Percentiles rank a stretch among this genome's conserved stretches.
Evolutionary conservation across 2,113 vertebrate genomes (phyloP).

Genomic region (Fukomys damarensis): DNA sequence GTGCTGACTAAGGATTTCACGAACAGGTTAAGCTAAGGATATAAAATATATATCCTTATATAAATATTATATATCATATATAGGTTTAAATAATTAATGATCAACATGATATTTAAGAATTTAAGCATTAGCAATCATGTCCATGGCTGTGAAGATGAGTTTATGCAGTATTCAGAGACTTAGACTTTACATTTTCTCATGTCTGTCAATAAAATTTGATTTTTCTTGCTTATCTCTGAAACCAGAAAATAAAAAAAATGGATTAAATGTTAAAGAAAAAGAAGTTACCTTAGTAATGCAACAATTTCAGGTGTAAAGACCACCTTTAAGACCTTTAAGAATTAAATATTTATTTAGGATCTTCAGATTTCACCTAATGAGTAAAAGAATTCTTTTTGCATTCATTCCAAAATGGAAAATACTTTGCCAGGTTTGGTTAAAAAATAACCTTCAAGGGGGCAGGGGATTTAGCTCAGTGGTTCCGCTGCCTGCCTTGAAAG

Average conservation of each 20-base stretch:
- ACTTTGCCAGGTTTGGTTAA: background rate
- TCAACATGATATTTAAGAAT: background rate
- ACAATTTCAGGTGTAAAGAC: background rate
- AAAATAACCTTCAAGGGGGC: background rate
- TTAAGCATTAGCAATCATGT: background rate
- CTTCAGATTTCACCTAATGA: background rate
- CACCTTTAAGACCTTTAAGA: slow-evolving; percentile 20
- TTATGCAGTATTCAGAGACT: background rate
- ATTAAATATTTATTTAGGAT: background rate
- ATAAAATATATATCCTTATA: background rate
- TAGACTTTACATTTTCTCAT: background rate
- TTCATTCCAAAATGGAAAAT: slow-evolving; percentile 30
- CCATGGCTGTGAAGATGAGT: background rate
- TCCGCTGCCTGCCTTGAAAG: too few relatives aligned
- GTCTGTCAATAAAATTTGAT: background rate
- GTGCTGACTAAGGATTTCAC: background rate
- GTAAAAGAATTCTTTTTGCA: background rate
- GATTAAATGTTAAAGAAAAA: slow-evolving; percentile 3
- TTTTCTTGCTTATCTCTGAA: slow-evolving; percentile 8
- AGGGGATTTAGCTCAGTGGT: too few relatives aligned
- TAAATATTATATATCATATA: too few relatives aligned
- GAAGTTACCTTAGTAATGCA: background rate
- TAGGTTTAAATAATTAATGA: background rate
- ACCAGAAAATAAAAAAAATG: background rate
- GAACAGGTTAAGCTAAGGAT: background rate